These are phyloP conservation scores for Himalopsyche tibetana DNA, from an alignment of 2,888 invertebrate species.

Conservation along the genomic window DNA sequence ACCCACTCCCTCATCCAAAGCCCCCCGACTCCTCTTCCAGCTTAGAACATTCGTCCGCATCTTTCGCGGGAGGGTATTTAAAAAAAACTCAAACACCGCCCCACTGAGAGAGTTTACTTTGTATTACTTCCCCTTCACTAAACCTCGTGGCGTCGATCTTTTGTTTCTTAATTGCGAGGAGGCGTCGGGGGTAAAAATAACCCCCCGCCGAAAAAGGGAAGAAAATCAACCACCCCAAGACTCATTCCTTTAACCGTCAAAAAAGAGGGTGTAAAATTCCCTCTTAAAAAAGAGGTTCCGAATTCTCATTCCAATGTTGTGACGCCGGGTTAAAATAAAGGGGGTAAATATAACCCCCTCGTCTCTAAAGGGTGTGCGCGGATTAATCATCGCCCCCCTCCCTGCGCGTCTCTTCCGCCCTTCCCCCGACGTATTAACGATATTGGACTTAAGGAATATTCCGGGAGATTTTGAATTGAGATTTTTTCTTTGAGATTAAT, in stretches of 20 bases:
- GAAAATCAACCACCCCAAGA: conserved; percentile 50
- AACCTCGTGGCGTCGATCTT: conserved; percentile 66
- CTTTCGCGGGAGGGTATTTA: conserved; percentile 66
- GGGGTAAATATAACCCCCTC: conserved; percentile 65
- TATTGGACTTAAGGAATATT: conserved; percentile 66
- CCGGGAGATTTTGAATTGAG: conserved; percentile 66
- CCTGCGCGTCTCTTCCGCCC: conserved; percentile 50
- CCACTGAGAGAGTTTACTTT: conserved; percentile 65
- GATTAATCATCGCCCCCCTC: conserved; percentile 65
- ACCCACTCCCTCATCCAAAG: neutral
- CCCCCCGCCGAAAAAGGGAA: conserved; percentile 56
- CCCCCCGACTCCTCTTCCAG: neutral
- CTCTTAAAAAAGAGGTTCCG: conserved; percentile 65
- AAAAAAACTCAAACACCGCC: conserved; percentile 65
- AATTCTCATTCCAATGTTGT: conserved; percentile 54
- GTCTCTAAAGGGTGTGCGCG: conserved; percentile 65
- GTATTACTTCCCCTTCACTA: conserved; percentile 66
- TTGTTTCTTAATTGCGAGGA: conserved; percentile 66
- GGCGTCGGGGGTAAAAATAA: conserved; percentile 63
- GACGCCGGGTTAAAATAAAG: conserved; percentile 63
- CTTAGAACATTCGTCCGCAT: conserved; percentile 64
- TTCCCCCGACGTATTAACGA: conserved; percentile 65
- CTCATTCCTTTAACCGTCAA: conserved; percentile 58
- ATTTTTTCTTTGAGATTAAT: conserved; percentile 66
- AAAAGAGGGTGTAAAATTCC: conserved; percentile 64